Evolutionary conservation across 1,140 invertebrate genomes (phyloP), one percentile per base, ranked within the genome.

Genomic region (Cyrtorhinus lividipennis): DNA sequence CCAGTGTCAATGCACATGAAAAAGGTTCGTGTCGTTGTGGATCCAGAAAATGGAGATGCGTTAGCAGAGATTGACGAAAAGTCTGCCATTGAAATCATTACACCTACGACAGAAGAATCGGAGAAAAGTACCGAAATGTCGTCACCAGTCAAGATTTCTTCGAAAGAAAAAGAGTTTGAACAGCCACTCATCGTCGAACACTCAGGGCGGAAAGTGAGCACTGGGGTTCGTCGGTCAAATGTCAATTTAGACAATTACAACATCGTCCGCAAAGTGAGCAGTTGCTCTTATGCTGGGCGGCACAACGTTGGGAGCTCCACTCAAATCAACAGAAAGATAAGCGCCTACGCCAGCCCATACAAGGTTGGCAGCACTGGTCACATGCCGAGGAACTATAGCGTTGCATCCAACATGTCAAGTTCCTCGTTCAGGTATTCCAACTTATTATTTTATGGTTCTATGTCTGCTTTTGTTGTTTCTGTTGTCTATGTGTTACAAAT

Each of bases 1-100:
- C 88, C 88, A 0, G 87, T 92, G 0, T 84, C 89, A 67, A 80
- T 82, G 59, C 87, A 90, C 68, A 80, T 90, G 81, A 80, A 83
- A 61, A 76, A 79, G 66, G 78, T 82, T n/a, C 73, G 78, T n/a
- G 53, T 65, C 1, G 59, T 44, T 8, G 63, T 63, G 45, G 56
- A 62, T 10, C 10, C 24, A 1, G 27, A 26, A 24, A 64, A 64
- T 26, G 30, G 12, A 15, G 38, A 65, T 44, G 20, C 18, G 1
- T 2, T 23, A 20, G 23, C 30, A 13, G 23, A 25, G 1, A 20
- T n/a, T 3, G 63, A 60, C 23, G 58, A 59, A 10, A 59, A 59
- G 38, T 30, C 58, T 25, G n/a, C n/a, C n/a, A 23, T 59, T 2
- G 58, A 59, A n/a, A 30, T 59, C 10, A 53, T 20, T 5, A 15